Evolutionary conservation across 2,113 vertebrate genomes (phyloP).

Genomic region (Phrynosoma blainvillii): DNA sequence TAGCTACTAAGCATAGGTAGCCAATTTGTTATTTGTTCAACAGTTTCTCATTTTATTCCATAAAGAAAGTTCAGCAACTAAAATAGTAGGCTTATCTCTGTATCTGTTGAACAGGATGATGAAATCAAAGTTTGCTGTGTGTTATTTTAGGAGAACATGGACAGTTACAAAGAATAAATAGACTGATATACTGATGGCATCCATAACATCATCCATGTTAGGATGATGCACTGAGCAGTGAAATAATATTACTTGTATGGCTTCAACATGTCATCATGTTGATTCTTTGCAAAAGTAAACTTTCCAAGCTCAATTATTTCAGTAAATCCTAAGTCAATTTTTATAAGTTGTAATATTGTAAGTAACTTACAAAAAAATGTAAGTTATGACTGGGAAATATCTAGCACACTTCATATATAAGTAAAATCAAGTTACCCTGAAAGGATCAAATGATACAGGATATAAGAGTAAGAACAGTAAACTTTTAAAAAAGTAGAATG

Average conservation of each 20-base stretch:
- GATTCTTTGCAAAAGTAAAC: neutral
- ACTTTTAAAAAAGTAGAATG: neutral
- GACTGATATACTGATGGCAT: neutral
- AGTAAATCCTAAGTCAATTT: neutral
- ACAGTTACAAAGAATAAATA: neutral
- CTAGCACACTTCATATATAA: neutral
- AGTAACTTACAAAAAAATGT: neutral
- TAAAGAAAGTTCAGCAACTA: no score
- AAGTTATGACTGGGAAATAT: neutral
- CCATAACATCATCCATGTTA: neutral
- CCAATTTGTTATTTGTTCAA: no score
- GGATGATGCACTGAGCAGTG: neutral
- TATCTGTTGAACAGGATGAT: neutral
- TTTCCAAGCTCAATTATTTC: neutral
- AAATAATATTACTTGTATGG: neutral
- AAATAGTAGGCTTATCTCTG: neutral
- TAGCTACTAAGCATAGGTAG: no score
- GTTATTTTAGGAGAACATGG: neutral
- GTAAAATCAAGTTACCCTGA: neutral
- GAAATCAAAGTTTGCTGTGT: neutral
- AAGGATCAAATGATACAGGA: neutral
- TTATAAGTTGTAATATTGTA: no score
- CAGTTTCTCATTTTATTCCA: no score
- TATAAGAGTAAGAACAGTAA: neutral
- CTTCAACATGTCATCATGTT: neutral